A percentile compares a stretch with the other conserved stretches of the same genome.
Conservation (phyloP, 2,113 vertebrate genomes). For the Trichechus manatus region DNA sequence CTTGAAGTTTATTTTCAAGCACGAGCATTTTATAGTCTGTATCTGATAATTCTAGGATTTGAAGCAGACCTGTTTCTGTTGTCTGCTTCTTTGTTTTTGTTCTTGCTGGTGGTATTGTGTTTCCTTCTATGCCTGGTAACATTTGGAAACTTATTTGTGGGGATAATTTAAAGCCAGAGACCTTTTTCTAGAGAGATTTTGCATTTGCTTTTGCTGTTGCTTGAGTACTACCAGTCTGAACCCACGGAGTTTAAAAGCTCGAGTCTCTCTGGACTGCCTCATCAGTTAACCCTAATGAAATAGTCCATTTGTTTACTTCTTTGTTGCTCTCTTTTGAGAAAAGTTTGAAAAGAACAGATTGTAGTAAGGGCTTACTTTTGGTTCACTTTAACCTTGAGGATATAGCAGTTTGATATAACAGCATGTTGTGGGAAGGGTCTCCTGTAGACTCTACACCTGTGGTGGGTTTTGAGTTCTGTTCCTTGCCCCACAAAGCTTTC, state of each 20-base stretch:
- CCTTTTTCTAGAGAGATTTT: constrained; percentile 25
- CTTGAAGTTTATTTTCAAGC: constrained; percentile 46
- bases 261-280: background rate
- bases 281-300: background rate
- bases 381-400: constrained; percentile 6
- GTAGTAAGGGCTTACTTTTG: background rate
- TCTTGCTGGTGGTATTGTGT: constrained; percentile 46
- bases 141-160: constrained; percentile 37
- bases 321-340: background rate
- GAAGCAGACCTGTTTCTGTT: background rate
- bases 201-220: background rate
- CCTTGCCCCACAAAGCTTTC: constrained; percentile 1
- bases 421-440: background rate
- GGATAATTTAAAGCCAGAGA: constrained; percentile 8
- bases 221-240: background rate
- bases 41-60: constrained; percentile 4
- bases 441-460: background rate
- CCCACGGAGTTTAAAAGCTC: background rate
- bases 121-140: background rate
- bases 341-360: constrained; percentile 24
- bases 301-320: constrained; percentile 33
- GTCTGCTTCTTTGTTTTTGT: background rate
- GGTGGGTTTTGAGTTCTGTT: constrained; percentile 45
- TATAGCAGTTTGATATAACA: background rate
- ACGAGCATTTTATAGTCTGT: background rate